These are phyloP conservation scores for Gibbula magus DNA, from an alignment of 2,888 invertebrate species.

Conservation along the genomic window DNA sequence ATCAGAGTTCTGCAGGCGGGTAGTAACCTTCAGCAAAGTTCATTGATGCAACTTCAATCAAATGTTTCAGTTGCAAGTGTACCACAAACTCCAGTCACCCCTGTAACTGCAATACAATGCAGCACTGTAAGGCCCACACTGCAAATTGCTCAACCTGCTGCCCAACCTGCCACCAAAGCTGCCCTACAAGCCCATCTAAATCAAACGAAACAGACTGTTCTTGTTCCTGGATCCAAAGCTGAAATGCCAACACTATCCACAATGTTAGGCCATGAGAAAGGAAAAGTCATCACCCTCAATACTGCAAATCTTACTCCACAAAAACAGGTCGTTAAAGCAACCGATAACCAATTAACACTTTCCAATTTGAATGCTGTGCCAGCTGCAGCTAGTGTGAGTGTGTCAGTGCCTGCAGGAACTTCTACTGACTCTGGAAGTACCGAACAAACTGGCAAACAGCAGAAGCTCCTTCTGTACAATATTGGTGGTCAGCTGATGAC, in stretches of 20 bases:
- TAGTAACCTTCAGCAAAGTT: background rate
- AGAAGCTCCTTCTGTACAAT: conserved; percentile 51
- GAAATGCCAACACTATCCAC: background rate
- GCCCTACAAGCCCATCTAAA: conserved; percentile 21
- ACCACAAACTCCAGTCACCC: conserved; percentile 20
- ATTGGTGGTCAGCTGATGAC: conserved; percentile 67
- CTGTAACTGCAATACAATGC: conserved; percentile 28
- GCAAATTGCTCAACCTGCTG: conserved; percentile 1
- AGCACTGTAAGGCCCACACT: background rate
- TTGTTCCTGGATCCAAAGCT: conserved; percentile 15
- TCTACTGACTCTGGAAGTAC: background rate
- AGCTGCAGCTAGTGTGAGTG: conserved; percentile 6
- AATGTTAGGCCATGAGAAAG: conserved; percentile 1
- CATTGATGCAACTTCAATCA: background rate
- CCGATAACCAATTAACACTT: background rate
- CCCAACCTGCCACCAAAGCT: conserved; percentile 3
- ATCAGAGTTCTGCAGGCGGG: background rate
- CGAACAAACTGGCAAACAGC: conserved; percentile 12
- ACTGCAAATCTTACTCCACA: background rate
- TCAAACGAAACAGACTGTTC: conserved; percentile 14
- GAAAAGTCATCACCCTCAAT: conserved; percentile 17
- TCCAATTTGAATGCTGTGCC: background rate
- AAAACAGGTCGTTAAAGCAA: background rate
- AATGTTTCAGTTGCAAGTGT: conserved; percentile 24
- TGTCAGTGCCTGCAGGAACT: conserved; percentile 19